Percentiles rank a stretch among this genome's conserved stretches.
Evolutionary conservation across 2,797 vertebrate genomes (phyloP).

Genomic region (Pteropus rufus): DNA sequence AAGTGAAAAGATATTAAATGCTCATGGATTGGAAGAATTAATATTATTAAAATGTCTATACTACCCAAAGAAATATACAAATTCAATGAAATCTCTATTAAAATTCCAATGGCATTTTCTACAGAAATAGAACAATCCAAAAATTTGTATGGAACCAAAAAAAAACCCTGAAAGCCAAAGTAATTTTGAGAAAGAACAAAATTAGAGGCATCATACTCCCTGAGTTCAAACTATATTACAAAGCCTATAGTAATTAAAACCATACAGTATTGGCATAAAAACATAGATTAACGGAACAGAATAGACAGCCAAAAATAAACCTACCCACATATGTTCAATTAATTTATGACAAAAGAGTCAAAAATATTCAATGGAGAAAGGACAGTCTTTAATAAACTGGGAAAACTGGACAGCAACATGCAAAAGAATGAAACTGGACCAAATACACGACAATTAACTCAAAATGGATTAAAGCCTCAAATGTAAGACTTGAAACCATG

Average conservation of each 20-base stretch:
- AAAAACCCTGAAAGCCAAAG: background rate
- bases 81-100: too few relatives aligned
- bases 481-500: background rate
- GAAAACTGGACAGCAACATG: background rate
- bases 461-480: background rate
- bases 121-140: background rate
- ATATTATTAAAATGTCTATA: too few relatives aligned
- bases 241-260: too few relatives aligned
- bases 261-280: too few relatives aligned
- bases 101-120: background rate
- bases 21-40: too few relatives aligned
- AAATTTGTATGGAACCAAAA: background rate
- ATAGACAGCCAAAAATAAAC: too few relatives aligned
- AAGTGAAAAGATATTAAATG: background rate
- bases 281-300: too few relatives aligned
- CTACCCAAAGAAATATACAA: too few relatives aligned
- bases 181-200: too few relatives aligned
- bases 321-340: too few relatives aligned
- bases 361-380: background rate
- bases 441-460: background rate
- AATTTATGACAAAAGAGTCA: background rate
- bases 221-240: too few relatives aligned
- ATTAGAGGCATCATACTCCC: too few relatives aligned
- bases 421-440: background rate
- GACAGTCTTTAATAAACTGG: background rate